Conservation (phyloP, 1,140 invertebrate species). For the Holotrichia oblita region DNA sequence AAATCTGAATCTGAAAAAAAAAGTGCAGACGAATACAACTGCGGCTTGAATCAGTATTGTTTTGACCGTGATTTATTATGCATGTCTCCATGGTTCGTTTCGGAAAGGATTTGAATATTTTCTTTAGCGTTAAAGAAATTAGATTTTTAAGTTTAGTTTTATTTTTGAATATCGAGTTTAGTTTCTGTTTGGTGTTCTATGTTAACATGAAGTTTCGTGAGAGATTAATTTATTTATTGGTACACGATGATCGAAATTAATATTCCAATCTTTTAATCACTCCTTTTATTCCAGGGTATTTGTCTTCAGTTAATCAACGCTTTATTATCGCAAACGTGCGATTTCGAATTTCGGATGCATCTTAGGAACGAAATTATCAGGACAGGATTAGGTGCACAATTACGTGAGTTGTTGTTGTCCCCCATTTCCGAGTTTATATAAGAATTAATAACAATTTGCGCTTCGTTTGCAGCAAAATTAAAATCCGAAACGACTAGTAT, state of each 20-base stretch:
- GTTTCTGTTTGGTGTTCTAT: conserved; percentile 23
- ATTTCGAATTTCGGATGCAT: conserved; percentile 93
- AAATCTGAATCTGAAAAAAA: not conserved
- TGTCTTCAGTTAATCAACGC: conserved; percentile 95
- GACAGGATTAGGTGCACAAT: conserved; percentile 84
- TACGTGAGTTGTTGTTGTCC: conserved; percentile 71
- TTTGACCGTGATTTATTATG: not conserved
- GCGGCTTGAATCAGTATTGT: not conserved
- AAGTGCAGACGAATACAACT: not conserved
- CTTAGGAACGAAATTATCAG: conserved; percentile 96
- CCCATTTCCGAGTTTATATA: not conserved
- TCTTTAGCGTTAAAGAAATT: conserved; percentile 18
- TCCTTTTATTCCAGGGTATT: conserved; percentile 67
- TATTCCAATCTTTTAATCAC: conserved; percentile 1
- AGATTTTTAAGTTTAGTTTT: conserved; percentile 30
- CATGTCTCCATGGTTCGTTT: conserved; percentile 27
- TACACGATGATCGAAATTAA: no score
- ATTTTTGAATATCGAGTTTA: conserved; percentile 23
- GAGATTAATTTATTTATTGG: not conserved
- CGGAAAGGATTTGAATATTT: not conserved
- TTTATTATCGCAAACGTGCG: conserved; percentile 89
- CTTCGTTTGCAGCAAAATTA: conserved; percentile 58
- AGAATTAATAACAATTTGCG: conserved; percentile 46
- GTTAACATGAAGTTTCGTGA: not conserved
- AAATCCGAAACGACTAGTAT: conserved; percentile 52